Conservation (phyloP, 2,888 invertebrate genomes). For the Griposia aprilina region DNA sequence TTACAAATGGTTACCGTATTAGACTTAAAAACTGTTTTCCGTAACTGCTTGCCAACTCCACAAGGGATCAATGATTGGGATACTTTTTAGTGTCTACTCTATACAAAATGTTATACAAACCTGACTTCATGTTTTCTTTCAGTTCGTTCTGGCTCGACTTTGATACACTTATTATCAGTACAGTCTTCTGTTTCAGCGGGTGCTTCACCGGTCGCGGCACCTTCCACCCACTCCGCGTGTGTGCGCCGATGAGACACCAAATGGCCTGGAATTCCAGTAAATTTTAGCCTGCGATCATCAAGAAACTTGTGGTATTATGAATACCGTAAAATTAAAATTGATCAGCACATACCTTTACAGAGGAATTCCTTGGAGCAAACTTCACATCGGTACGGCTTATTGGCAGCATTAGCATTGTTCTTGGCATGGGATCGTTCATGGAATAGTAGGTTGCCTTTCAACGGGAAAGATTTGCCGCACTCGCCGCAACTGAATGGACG, state of each 20-base stretch:
- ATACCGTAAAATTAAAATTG: neutral
- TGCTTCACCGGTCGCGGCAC: constrained; percentile 76
- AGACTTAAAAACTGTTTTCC: neutral
- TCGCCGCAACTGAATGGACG: constrained; percentile 96
- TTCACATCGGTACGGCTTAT: constrained; percentile 94
- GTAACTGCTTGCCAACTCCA: neutral
- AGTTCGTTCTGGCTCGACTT: constrained; percentile 75
- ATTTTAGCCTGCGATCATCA: neutral
- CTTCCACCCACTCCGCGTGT: constrained; percentile 91
- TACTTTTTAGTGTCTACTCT: neutral
- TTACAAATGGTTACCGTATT: neutral
- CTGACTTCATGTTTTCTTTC: constrained; percentile 82
- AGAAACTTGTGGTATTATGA: neutral
- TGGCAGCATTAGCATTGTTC: constrained; percentile 89
- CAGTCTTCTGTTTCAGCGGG: constrained; percentile 78
- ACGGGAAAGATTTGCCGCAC: constrained; percentile 96
- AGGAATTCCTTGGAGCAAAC: constrained; percentile 96
- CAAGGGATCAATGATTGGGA: neutral
- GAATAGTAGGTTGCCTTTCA: constrained; percentile 96
- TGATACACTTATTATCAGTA: constrained; percentile 82
- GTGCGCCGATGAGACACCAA: constrained; percentile 95
- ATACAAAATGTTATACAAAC: constrained; percentile 65
- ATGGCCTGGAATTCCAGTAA: constrained; percentile 87
- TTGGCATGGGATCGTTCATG: constrained; percentile 97
- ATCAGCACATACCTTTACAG: constrained; percentile 93